A percentile compares a stretch with the other conserved stretches of the same genome.
Conservation (phyloP, 2,888 invertebrate species). For the Clusia tigrina region DNA sequence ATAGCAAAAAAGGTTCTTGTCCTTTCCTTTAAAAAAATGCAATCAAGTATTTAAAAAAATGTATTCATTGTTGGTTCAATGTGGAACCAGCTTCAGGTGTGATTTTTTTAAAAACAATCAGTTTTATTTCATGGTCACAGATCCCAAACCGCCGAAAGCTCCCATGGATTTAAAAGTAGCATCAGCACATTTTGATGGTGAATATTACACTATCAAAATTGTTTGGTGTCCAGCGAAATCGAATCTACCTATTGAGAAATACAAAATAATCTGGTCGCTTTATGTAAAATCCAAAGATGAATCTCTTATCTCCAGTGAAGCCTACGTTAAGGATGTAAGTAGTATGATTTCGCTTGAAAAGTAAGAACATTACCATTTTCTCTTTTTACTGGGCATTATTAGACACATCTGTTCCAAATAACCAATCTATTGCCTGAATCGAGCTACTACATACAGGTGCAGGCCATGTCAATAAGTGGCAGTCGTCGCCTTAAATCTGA, state of each 20-base stretch:
- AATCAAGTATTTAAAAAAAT: too few species aligned
- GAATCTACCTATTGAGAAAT: constrained; percentile 75
- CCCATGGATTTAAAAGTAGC: constrained; percentile 57
- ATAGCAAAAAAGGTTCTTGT: too few species aligned
- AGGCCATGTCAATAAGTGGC: constrained; percentile 76
- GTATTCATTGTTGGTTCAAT: too few species aligned
- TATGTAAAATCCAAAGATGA: constrained; percentile 68
- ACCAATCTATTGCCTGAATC: constrained; percentile 74
- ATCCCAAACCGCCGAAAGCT: constrained; percentile 60
- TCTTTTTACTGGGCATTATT: constrained; percentile 61
- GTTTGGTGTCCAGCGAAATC: constrained; percentile 76
- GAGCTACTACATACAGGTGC: constrained; percentile 80
- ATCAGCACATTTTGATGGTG: constrained; percentile 56
- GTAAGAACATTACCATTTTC: neutral
- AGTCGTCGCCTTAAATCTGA: constrained; percentile 74
- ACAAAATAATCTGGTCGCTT: constrained; percentile 79
- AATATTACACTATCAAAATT: constrained; percentile 69
- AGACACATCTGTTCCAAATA: constrained; percentile 72
- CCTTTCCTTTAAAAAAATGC: too few species aligned
- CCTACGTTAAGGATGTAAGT: constrained; percentile 59
- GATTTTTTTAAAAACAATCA: too few species aligned
- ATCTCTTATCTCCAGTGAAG: constrained; percentile 55
- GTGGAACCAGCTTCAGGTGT: too few species aligned
- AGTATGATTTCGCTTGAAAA: constrained; percentile 14
- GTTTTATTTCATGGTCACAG: constrained; percentile 42